Evolutionary conservation across 2,113 vertebrate species (phyloP).

Genomic region (Sturnus vulgaris): DNA sequence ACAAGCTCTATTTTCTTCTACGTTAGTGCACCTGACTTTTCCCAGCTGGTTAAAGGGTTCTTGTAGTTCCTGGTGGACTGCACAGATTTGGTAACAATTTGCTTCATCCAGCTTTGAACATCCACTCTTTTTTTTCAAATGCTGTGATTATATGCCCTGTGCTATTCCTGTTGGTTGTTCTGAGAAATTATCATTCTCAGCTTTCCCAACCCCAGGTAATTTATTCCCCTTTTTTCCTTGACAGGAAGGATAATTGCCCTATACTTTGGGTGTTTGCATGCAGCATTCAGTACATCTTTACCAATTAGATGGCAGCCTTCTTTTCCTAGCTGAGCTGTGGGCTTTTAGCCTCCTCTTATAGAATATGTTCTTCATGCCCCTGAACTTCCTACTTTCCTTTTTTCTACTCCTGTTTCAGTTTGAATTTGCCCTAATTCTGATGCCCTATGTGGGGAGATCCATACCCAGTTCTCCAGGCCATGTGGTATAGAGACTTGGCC

Average conservation of each 20-base stretch:
- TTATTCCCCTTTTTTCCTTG: neutral
- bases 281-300: neutral
- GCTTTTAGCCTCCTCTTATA: neutral
- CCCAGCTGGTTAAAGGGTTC: neutral
- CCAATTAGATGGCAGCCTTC: neutral
- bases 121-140: neutral
- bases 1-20: neutral
- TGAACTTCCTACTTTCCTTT: neutral
- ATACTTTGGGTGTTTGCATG: neutral
- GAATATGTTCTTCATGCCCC: neutral
- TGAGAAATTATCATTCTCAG: neutral
- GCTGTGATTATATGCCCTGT: neutral
- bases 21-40: neutral
- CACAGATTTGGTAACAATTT: neutral
- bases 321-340: neutral
- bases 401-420: neutral
- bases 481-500: neutral
- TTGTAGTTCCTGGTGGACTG: neutral
- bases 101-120: neutral
- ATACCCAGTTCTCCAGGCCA: neutral
- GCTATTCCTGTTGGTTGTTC: neutral
- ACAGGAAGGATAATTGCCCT: neutral
- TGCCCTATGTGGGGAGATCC: neutral
- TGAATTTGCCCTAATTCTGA: neutral
- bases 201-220: neutral